A percentile compares a stretch with the other conserved stretches of the same genome.
phyloP scores from a whole-genome alignment of 2,113 vertebrate species.

The Oncorhynchus kisutch region DNA sequence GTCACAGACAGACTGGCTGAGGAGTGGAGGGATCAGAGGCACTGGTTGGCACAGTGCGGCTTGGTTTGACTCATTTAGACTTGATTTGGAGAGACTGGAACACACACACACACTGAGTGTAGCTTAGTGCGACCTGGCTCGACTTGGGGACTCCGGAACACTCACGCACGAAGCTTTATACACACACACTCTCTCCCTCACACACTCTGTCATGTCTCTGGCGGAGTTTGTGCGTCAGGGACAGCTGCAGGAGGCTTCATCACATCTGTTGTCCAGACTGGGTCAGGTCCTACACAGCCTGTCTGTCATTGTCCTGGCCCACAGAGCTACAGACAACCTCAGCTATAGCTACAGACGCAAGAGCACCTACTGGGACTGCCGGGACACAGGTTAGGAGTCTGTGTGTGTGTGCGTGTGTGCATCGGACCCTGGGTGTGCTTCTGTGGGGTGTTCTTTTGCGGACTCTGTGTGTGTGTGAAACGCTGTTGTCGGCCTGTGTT shows the following conservation, averaged over 20 bases:
- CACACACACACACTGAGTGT: not conserved
- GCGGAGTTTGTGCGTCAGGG: not conserved
- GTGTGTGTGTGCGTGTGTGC: not conserved
- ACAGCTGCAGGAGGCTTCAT: not conserved
- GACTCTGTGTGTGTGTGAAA: not conserved
- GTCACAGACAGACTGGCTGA: not conserved
- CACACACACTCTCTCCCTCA: not conserved
- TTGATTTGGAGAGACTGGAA: not conserved
- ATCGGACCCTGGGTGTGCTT: not conserved
- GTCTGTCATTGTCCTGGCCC: not conserved
- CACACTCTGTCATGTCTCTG: not conserved
- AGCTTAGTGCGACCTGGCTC: not conserved
- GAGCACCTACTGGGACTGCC: not conserved
- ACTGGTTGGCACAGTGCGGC: no score
- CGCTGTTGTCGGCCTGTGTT: not conserved
- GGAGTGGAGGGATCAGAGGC: not conserved
- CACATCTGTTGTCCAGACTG: not conserved
- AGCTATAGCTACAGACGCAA: not conserved
- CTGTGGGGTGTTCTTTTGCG: no score
- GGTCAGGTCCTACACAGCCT: not conserved
- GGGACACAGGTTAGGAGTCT: constrained; percentile 39
- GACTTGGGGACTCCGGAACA: not conserved
- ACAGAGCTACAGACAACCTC: not conserved
- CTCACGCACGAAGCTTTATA: not conserved
- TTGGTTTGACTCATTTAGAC: not conserved